Evolutionary conservation across 1,140 invertebrate species (phyloP).

Genomic region (Sitophilus oryzae): DNA sequence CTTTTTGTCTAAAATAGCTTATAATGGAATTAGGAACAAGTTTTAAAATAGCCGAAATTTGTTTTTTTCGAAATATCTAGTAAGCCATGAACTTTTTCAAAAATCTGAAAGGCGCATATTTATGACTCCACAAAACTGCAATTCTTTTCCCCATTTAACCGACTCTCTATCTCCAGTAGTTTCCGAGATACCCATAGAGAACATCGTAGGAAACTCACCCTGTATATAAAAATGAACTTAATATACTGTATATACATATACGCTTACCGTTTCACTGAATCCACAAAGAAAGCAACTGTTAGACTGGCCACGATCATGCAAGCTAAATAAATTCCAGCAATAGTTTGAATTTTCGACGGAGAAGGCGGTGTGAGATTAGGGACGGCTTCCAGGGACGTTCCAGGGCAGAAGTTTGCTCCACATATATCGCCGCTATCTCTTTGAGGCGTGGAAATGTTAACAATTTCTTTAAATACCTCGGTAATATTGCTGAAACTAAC

Average conservation of each 20-base stretch:
- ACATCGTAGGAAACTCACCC: too few relatives aligned
- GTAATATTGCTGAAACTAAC: conserved; percentile 16
- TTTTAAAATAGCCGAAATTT: too few relatives aligned
- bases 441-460: neutral
- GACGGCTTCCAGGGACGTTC: conserved; percentile 43
- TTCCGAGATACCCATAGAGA: too few relatives aligned
- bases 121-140: too few relatives aligned
- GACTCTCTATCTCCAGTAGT: too few relatives aligned
- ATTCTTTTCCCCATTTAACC: too few relatives aligned
- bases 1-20: too few relatives aligned
- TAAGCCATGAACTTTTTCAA: too few relatives aligned
- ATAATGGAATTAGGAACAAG: too few relatives aligned
- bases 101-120: too few relatives aligned
- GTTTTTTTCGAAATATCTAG: too few relatives aligned
- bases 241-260: neutral
- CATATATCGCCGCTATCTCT: conserved; percentile 49
- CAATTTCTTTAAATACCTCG: conserved; percentile 8
- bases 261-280: conserved; percentile 69
- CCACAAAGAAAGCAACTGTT: conserved; percentile 74
- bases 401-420: conserved; percentile 70
- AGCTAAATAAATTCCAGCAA: conserved; percentile 76
- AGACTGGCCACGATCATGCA: conserved; percentile 71
- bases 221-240: neutral
- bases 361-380: conserved; percentile 64
- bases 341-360: conserved; percentile 63